Evolutionary conservation across 2,888 invertebrate species (phyloP).

Genomic region (Conchocele bisecta): DNA sequence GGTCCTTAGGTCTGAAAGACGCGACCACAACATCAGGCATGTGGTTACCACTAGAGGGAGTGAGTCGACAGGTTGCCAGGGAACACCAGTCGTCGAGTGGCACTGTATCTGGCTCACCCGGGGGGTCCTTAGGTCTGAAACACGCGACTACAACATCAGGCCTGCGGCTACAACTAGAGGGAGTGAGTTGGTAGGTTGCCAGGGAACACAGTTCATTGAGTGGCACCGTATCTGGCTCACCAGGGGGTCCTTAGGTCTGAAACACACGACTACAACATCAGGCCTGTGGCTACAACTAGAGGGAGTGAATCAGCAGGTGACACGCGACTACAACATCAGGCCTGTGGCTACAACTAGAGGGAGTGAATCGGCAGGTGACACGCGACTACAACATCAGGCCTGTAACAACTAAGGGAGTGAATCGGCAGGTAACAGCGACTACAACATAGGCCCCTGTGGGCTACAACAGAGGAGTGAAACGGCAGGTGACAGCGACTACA

Average conservation of each 20-base stretch:
- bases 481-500: constrained; percentile 78
- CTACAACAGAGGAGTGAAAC: constrained; percentile 80
- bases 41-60: no score
- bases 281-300: no score
- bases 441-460: constrained; percentile 67
- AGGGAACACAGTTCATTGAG: constrained; percentile 57
- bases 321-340: constrained; percentile 30
- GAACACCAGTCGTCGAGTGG: constrained; percentile 68
- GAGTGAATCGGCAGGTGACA: constrained; percentile 66
- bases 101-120: constrained; percentile 81
- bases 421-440: constrained; percentile 51
- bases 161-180: no score
- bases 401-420: no score
- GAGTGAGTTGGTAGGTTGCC: constrained; percentile 56
- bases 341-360: no score
- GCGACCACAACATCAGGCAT: no score
- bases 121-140: constrained; percentile 78
- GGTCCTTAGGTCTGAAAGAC: constrained; percentile 77
- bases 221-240: constrained; percentile 82
- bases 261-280: constrained; percentile 14
- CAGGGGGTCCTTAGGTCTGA: constrained; percentile 77
- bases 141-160: not conserved
- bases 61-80: constrained; percentile 52
- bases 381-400: no score
- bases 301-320: constrained; percentile 57